Base-by-base conservation (phyloP, 2,888 invertebrate species). In the Drosophila neonasuta region DNA sequence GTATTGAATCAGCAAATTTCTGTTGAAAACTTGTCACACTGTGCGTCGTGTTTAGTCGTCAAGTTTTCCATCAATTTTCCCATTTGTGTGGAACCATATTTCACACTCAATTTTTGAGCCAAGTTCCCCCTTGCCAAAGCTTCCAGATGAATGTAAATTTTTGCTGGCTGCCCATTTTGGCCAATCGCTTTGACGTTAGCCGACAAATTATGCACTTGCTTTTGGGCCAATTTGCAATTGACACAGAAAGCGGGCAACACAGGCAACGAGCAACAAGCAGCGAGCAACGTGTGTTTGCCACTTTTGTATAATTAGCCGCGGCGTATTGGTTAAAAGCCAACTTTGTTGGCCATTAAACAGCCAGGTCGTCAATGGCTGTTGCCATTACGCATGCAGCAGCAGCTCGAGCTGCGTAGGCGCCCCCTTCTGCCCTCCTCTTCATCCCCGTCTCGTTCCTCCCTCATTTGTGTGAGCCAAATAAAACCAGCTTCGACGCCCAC, bases 381-480 rank as follows among this genome's bases (percentile, higher is more conserved):
- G 66, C 34, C 69, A 77, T 79, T 77, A 75, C 81, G 81, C 79
- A 81, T 74, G 74, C 74, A 69, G 42, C 49, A 51, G 42, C 49
- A 51, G 11, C 11, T 48, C 2, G 51, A 20, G 17, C 51, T 65
- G 77, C 75, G 82, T 81, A 58, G 81, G 79, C 69, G 77, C 52
- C 61, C 30, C 49, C 58, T 39, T 41, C 36, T 41, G 8, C 8
- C 13, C 39, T 11, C 13, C 13, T n/a, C 39, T 13, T 9, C 39
- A 20, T 3, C 20, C 20, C 20, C 20, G 20, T 4, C 20, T 20
- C 20, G 1, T 4, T 20, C 39, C 39, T 2, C n/a, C n/a, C 36
- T 4, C n/a, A 5, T 36, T 4, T 6, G 36, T n/a, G 36, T 63
- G 58, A 66, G 56, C 59, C 69, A 69, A 64, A 64, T 58, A 54